Conservation (phyloP, 2,888 invertebrate species). For the Pristionchus mayeri region DNA sequence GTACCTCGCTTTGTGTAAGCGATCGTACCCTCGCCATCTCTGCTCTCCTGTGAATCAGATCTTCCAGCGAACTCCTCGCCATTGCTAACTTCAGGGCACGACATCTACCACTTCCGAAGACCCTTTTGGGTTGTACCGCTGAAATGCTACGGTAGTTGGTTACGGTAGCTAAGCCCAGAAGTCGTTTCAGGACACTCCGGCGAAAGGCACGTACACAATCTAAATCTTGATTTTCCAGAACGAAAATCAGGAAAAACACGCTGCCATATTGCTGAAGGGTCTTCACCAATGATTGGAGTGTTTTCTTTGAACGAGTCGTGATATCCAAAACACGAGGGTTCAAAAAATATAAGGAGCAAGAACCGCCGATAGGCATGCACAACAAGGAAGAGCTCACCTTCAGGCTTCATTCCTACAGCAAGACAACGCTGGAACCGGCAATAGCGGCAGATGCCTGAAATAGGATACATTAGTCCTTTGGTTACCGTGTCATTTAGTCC, state of each 20-base stretch:
- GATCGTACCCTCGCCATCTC: not conserved
- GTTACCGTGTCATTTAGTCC: too few species aligned
- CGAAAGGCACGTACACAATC: constrained; percentile 2
- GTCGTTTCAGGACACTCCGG: too few species aligned
- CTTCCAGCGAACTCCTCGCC: not conserved
- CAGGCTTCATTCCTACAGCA: constrained; percentile 36
- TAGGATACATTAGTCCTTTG: not conserved
- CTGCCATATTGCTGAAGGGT: too few species aligned
- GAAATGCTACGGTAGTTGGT: not conserved
- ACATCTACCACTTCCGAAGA: not conserved
- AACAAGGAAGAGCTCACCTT: too few species aligned
- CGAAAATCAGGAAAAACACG: too few species aligned
- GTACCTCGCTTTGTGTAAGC: too few species aligned
- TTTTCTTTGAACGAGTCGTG: too few species aligned
- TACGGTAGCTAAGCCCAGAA: too few species aligned
- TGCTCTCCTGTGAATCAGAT: not conserved
- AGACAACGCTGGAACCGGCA: constrained; percentile 50
- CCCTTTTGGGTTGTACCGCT: constrained; percentile 38
- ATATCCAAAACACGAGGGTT: not conserved
- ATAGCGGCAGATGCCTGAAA: constrained; percentile 45
- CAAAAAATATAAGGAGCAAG: not conserved
- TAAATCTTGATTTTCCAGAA: too few species aligned
- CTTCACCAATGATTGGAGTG: too few species aligned
- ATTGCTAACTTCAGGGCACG: not conserved
- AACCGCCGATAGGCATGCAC: too few species aligned